Conservation (phyloP, 2,113 vertebrate genomes). For the Spea bombifrons region DNA sequence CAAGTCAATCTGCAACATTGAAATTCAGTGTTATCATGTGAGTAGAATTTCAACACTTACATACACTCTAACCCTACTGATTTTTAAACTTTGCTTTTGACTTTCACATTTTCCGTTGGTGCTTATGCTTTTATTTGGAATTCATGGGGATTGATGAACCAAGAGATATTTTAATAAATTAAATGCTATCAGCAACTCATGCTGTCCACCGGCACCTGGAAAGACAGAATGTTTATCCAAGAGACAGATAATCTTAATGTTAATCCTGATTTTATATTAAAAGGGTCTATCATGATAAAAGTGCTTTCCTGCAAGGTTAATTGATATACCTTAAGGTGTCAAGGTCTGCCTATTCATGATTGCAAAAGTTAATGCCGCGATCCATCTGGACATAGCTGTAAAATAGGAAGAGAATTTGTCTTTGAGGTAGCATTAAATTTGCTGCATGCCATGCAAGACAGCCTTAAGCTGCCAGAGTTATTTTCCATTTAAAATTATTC, state of each 20-base stretch:
- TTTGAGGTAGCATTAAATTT: background rate
- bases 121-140: no score
- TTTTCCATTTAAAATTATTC: conserved; percentile 35
- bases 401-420: background rate
- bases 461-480: background rate
- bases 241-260: conserved; percentile 10
- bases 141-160: background rate
- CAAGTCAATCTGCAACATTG: no score
- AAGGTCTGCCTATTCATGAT: background rate
- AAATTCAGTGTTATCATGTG: no score
- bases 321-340: background rate
- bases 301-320: background rate
- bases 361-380: conserved; percentile 1
- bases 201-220: background rate
- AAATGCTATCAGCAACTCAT: background rate
- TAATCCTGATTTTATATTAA: background rate
- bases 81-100: no score
- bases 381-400: conserved; percentile 9
- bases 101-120: no score
- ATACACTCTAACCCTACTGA: no score
- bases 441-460: background rate
- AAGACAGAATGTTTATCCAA: background rate
- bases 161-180: background rate
- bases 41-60: no score
- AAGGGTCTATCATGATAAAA: background rate